Base-by-base conservation (phyloP, 1,140 invertebrate species). In the Leptinotarsa texana region DNA sequence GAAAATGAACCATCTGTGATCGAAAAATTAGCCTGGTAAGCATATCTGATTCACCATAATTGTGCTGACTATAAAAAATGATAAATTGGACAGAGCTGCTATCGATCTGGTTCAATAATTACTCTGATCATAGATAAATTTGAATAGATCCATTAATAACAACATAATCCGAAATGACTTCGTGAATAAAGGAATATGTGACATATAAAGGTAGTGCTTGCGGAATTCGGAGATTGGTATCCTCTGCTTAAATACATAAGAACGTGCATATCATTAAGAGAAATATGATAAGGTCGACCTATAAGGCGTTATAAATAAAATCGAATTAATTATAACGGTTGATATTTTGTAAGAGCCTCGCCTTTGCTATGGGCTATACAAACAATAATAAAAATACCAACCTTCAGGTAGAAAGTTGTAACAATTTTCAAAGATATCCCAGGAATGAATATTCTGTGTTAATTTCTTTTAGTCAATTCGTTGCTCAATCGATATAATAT, bases 231-330 rank as follows among this genome's bases (percentile, higher is more conserved):
- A 57, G 51, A 57, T 57, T 57, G 51, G 51, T 57, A 57, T 57
- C 51, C 51, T 57, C n/a, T 18, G 51, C 15, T 17, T 3, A 57
- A 57, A 57, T 57, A 18, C 51, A 57, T 18, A 57, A 17, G n/a
- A 57, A 57, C 51, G n/a, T 57, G 51, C 51, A 57, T 57, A n/a
- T 57, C 51, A 57, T 57, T 57, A 13, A n/a, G n/a, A 57, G 13
- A 57, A 17, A 5, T 57, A 13, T 57, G 51, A 57, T 57, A 57
- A 57, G 17, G 17, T 57, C 51, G 51, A 18, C 4, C 51, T n/a
- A 15, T 18, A 57, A n/a, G 5, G 13, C n/a, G 17, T 57, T 57
- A 57, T 57, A 57, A 57, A 57, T 57, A 15, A 57, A 57, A 18
- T 15, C 4, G 17, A 57, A 57, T 57, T 15, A 17, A 57, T 57